These are phyloP conservation scores for Myripristis jacobus DNA, from an alignment of 2,797 vertebrate genomes.

Conservation along the genomic window DNA sequence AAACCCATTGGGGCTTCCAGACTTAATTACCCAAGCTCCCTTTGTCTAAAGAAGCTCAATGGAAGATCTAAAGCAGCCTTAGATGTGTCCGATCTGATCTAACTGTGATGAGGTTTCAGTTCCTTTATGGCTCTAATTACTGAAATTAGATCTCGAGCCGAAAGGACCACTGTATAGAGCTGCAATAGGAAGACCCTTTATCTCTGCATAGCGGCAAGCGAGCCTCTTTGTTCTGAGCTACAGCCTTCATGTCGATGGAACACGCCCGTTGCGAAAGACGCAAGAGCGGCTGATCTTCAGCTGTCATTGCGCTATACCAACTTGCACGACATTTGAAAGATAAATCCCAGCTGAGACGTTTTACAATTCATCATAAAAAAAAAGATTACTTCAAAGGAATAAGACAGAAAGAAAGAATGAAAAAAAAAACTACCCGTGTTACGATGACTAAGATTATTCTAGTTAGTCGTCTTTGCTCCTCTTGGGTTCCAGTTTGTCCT, in stretches of 20 bases:
- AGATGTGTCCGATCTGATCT: conserved; percentile 71
- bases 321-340: neutral
- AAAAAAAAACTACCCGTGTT: neutral
- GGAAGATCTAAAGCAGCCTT: conserved; percentile 69
- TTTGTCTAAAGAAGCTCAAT: conserved; percentile 67
- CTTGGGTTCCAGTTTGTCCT: conserved; percentile 20
- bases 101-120: conserved; percentile 60
- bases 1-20: conserved; percentile 59
- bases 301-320: neutral
- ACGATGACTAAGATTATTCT: conserved; percentile 3
- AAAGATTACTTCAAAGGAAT: neutral
- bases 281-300: neutral
- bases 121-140: conserved; percentile 71
- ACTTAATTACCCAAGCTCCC: conserved; percentile 68
- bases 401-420: neutral
- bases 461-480: neutral
- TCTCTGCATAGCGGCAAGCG: conserved; percentile 29
- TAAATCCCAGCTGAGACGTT: neutral
- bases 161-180: conserved; percentile 42
- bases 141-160: conserved; percentile 70
- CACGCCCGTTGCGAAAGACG: neutral
- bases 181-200: conserved; percentile 27
- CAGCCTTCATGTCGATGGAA: conserved; percentile 10
- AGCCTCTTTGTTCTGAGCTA: conserved; percentile 36
- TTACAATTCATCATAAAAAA: neutral